Evolutionary conservation across 2,888 invertebrate species (phyloP).

Genomic region (Drosophila leonis): DNA sequence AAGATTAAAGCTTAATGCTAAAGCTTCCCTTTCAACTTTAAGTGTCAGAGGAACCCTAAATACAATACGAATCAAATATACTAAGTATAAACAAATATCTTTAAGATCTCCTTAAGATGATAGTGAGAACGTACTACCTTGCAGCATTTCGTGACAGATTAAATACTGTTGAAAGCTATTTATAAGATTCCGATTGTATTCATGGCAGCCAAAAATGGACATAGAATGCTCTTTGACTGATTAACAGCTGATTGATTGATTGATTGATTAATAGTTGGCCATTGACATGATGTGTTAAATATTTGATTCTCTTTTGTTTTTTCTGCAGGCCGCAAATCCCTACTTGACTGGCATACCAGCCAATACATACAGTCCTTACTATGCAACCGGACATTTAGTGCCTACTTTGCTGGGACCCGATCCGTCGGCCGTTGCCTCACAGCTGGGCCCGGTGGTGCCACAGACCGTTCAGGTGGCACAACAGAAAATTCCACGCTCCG

Average conservation of each 20-base stretch:
- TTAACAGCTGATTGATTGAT: conserved; percentile 6
- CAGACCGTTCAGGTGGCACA: conserved; percentile 95
- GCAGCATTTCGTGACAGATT: not conserved
- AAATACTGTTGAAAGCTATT: not conserved
- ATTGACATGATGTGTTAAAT: conserved; percentile 16
- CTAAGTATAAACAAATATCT: not conserved
- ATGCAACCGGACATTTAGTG: conserved; percentile 94
- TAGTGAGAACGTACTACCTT: not conserved
- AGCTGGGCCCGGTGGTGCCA: conserved; percentile 91
- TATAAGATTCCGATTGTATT: not conserved
- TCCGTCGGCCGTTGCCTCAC: conserved; percentile 92
- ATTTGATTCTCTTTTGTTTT: conserved; percentile 10
- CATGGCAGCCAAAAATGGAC: not conserved
- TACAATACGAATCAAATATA: too few species aligned
- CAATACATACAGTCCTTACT: conserved; percentile 96
- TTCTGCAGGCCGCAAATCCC: conserved; percentile 92
- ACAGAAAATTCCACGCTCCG: conserved; percentile 97
- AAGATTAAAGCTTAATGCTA: too few species aligned
- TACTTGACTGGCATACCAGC: conserved; percentile 96
- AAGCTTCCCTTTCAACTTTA: too few species aligned
- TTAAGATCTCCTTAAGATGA: not conserved
- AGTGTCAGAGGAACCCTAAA: too few species aligned
- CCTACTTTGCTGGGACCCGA: conserved; percentile 95
- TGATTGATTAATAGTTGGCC: conserved; percentile 13
- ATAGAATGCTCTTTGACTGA: too few species aligned